Percentiles rank a stretch among this genome's conserved stretches.
Evolutionary conservation across 2,797 vertebrate genomes (phyloP).

Genomic region (Pempheris klunzingeri): DNA sequence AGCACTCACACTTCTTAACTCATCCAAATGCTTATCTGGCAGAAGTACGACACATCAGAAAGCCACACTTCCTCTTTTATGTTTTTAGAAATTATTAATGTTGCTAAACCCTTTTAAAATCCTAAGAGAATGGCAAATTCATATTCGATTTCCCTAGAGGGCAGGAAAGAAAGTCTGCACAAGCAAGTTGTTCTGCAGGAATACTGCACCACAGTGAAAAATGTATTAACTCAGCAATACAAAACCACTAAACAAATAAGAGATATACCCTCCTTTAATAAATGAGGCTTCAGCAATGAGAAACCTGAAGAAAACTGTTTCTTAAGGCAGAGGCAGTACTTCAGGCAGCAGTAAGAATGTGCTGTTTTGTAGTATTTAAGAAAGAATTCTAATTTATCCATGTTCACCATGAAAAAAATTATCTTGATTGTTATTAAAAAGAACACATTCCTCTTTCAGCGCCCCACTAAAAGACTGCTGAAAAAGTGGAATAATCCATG

Average conservation of each 20-base stretch:
- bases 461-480: neutral
- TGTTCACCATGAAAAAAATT: neutral
- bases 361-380: slow-evolving; percentile 49
- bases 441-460: slow-evolving; percentile 26
- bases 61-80: slow-evolving; percentile 71
- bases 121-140: slow-evolving; percentile 78
- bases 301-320: slow-evolving; percentile 50
- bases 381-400: slow-evolving; percentile 40
- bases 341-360: slow-evolving; percentile 43
- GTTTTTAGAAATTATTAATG: slow-evolving; percentile 85
- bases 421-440: slow-evolving; percentile 28
- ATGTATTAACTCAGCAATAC: slow-evolving; percentile 75
- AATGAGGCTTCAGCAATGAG: slow-evolving; percentile 65
- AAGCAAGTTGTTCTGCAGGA: slow-evolving; percentile 69
- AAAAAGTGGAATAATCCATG: slow-evolving; percentile 27
- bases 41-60: slow-evolving; percentile 66
- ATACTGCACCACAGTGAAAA: slow-evolving; percentile 59
- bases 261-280: slow-evolving; percentile 70
- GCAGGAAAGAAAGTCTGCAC: slow-evolving; percentile 65
- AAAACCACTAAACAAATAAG: slow-evolving; percentile 79
- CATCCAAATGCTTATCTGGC: slow-evolving; percentile 69
- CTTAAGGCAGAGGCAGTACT: slow-evolving; percentile 49
- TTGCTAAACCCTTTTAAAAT: slow-evolving; percentile 79
- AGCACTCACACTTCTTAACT: slow-evolving; percentile 40
- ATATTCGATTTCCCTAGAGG: slow-evolving; percentile 82